These are phyloP conservation scores for Alcis repandata DNA, from an alignment of 2,888 invertebrate species.

Conservation along the genomic window DNA sequence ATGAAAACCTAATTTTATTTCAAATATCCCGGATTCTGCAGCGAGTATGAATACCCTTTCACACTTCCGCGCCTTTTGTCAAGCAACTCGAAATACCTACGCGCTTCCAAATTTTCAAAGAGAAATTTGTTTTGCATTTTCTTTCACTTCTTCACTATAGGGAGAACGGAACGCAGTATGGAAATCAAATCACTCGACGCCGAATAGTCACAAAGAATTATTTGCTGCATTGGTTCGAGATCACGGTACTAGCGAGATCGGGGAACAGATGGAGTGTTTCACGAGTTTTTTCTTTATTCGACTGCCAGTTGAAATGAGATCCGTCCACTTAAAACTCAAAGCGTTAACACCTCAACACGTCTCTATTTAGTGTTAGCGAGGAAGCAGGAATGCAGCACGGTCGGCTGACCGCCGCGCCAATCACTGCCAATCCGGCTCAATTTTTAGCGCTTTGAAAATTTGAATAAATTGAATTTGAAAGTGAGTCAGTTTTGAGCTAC, in stretches of 20 bases:
- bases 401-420: no score
- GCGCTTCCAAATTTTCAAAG: not conserved
- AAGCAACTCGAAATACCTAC: not conserved
- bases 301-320: no score
- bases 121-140: not conserved
- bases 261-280: not conserved
- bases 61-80: not conserved
- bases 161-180: slow-evolving; percentile 11
- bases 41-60: not conserved
- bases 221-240: not conserved
- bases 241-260: not conserved
- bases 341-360: no score
- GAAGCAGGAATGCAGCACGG: no score
- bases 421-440: no score
- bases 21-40: not conserved
- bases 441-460: no score
- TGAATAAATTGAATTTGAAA: no score
- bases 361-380: no score
- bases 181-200: slow-evolving; percentile 18
- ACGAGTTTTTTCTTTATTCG: no score
- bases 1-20: not conserved
- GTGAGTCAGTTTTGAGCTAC: no score
- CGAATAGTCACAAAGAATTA: slow-evolving; percentile 17
- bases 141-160: slow-evolving; percentile 5
- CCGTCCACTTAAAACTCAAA: no score